These are phyloP conservation scores for Antennarius striatus DNA, from an alignment of 2,113 vertebrate genomes.

Conservation along the genomic window DNA sequence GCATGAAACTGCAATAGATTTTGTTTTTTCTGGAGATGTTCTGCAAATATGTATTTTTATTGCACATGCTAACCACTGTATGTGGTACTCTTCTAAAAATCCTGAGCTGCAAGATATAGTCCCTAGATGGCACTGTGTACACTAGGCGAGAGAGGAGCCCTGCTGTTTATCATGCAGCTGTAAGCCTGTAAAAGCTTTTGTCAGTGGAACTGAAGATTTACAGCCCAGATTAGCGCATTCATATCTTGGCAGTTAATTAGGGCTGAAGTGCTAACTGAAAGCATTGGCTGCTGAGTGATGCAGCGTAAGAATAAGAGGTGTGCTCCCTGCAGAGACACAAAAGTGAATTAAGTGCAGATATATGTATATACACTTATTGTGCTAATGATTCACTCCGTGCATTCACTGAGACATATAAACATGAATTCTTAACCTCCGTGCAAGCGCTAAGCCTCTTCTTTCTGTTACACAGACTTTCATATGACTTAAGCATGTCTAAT, in stretches of 20 bases:
- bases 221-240: conserved; percentile 66
- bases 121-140: conserved; percentile 68
- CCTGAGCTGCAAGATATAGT: conserved; percentile 22
- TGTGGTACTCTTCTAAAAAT: not conserved
- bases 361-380: conserved; percentile 27
- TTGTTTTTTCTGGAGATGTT: not conserved
- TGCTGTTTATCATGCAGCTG: conserved; percentile 63
- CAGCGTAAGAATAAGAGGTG: conserved; percentile 49
- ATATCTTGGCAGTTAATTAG: conserved; percentile 76
- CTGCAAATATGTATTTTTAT: not conserved
- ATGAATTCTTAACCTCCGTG: conserved; percentile 31
- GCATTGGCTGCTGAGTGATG: conserved; percentile 56
- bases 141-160: conserved; percentile 13
- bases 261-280: conserved; percentile 60
- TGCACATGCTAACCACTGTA: not conserved
- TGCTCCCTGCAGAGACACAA: conserved; percentile 36
- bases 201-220: conserved; percentile 67
- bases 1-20: not conserved
- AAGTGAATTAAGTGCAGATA: conserved; percentile 52
- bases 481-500: conserved; percentile 1
- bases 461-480: conserved; percentile 6
- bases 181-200: conserved; percentile 69
- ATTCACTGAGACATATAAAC: conserved; percentile 34
- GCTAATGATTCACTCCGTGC: conserved; percentile 32
- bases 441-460: not conserved